Evolutionary conservation across 1,140 invertebrate genomes (phyloP).

Genomic region (Drosophila pectinifera): DNA sequence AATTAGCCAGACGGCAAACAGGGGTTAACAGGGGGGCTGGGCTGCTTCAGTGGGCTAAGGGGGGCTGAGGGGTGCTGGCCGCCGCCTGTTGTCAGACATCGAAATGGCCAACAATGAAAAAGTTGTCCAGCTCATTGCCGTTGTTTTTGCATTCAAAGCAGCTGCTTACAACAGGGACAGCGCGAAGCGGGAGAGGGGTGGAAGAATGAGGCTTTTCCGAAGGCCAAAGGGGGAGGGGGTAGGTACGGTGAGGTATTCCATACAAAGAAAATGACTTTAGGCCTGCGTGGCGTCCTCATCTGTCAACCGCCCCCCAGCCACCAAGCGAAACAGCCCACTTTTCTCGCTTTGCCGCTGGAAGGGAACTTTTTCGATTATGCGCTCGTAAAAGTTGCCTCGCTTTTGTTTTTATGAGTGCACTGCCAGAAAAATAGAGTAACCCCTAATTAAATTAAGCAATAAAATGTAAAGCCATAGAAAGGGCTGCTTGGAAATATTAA

Average conservation of each 20-base stretch:
- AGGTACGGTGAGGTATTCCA: not conserved
- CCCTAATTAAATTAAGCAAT: not conserved
- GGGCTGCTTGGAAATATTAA: too few species aligned
- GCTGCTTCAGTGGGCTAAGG: too few species aligned
- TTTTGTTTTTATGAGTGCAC: conserved; percentile 43
- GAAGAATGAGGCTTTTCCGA: too few species aligned
- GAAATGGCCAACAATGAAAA: conserved; percentile 65
- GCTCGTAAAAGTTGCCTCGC: conserved; percentile 77
- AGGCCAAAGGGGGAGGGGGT: not conserved
- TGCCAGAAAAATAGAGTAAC: not conserved
- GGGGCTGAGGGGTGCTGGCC: not conserved
- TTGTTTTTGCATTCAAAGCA: conserved; percentile 55
- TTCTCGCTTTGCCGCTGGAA: conserved; percentile 9
- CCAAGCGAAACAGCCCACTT: conserved; percentile 4
- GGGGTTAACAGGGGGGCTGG: conserved; percentile 10
- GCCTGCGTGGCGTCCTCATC: conserved; percentile 32
- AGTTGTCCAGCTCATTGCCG: conserved; percentile 44
- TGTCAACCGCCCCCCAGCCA: not conserved
- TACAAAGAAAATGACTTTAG: conserved; percentile 51
- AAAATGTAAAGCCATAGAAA: not conserved
- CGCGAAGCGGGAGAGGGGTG: too few species aligned
- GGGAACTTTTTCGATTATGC: conserved; percentile 78
- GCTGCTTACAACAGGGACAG: conserved; percentile 43
- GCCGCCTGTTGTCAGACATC: conserved; percentile 57
- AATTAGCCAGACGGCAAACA: conserved; percentile 53